A percentile compares a stretch with the other conserved stretches of the same genome.
These are phyloP conservation scores for Dryadula phaetusa DNA, from an alignment of 2,888 invertebrate species.

Conservation along the genomic window DNA sequence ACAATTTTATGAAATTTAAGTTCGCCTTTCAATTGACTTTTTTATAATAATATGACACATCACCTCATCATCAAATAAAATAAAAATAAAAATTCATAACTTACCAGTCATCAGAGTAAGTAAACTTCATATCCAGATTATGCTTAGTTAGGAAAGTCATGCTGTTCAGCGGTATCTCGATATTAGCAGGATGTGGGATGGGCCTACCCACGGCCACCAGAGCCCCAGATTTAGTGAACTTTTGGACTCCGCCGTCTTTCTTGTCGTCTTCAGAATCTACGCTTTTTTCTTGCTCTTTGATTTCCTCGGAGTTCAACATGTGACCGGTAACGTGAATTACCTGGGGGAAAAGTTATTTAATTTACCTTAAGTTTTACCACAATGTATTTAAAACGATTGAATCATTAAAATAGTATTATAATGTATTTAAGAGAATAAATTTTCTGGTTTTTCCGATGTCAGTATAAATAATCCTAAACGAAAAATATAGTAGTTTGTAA, in stretches of 20 bases:
- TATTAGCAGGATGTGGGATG: conserved; percentile 95
- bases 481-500: no score
- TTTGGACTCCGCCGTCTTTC: conserved; percentile 57
- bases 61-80: no score
- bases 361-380: neutral
- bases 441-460: neutral
- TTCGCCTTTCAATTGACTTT: no score
- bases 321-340: conserved; percentile 95
- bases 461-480: no score
- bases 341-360: conserved; percentile 73
- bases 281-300: conserved; percentile 54
- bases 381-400: no score
- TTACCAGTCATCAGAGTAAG: conserved; percentile 97
- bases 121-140: conserved; percentile 96
- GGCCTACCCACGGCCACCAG: conserved; percentile 91
- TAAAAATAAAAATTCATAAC: conserved; percentile 56
- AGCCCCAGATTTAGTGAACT: conserved; percentile 70
- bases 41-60: no score
- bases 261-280: conserved; percentile 66
- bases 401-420: no score
- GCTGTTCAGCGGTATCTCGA: conserved; percentile 94
- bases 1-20: no score
- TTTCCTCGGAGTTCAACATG: conserved; percentile 80
- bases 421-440: neutral
- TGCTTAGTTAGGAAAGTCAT: conserved; percentile 97